Evolutionary conservation across 2,888 invertebrate genomes (phyloP).

Genomic region (Diarsia rubi): DNA sequence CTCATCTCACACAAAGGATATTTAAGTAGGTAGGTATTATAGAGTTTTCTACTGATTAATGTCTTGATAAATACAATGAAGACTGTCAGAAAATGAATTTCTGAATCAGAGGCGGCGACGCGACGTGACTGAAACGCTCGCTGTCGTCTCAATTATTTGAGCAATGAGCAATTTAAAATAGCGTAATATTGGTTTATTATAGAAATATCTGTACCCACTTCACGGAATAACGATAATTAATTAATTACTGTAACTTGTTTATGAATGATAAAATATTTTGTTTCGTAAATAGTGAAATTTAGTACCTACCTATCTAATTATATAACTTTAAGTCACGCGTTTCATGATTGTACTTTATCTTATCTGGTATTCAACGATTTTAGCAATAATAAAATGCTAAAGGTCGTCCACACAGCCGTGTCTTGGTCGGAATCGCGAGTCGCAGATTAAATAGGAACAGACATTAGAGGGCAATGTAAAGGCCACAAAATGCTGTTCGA

Average conservation of each 20-base stretch:
- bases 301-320: slow-evolving; percentile 54
- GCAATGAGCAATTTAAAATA: slow-evolving; percentile 45
- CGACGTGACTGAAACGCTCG: slow-evolving; percentile 6
- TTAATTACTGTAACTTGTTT: slow-evolving; percentile 35
- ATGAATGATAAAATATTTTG: slow-evolving; percentile 60
- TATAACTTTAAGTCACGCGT: slow-evolving; percentile 61
- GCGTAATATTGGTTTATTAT: slow-evolving; percentile 33
- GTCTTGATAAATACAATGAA: slow-evolving; percentile 45
- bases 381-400: slow-evolving; percentile 46
- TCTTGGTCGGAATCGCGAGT: slow-evolving; percentile 33
- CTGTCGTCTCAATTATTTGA: slow-evolving; percentile 45
- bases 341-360: slow-evolving; percentile 61
- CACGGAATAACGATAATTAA: slow-evolving; percentile 31
- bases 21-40: slow-evolving; percentile 21
- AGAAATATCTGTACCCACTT: slow-evolving; percentile 27
- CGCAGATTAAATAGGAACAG: slow-evolving; percentile 42
- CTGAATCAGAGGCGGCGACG: slow-evolving; percentile 3
- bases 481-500: slow-evolving; percentile 47
- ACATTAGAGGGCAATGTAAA: slow-evolving; percentile 65
- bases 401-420: slow-evolving; percentile 49
- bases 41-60: slow-evolving; percentile 43
- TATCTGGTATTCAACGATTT: slow-evolving; percentile 64
- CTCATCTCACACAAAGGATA: slow-evolving; percentile 42
- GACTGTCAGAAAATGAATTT: slow-evolving; percentile 37
- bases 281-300: slow-evolving; percentile 62